These are phyloP conservation scores for Otolemur crassicaudatus DNA, from an alignment of 2,797 vertebrate species.

Conservation along the genomic window DNA sequence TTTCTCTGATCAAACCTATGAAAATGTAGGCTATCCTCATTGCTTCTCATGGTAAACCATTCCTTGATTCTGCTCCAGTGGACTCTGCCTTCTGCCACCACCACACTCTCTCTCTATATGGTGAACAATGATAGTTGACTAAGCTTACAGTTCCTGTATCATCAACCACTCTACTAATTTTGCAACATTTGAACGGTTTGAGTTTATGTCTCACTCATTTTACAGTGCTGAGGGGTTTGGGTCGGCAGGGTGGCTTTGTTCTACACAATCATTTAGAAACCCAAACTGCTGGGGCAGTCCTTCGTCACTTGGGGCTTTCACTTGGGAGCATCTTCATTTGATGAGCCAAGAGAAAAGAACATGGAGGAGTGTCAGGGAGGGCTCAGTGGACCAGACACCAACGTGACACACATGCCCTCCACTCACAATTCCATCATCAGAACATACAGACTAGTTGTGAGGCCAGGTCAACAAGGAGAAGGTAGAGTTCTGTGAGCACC, in stretches of 20 bases:
- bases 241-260: neutral
- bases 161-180: neutral
- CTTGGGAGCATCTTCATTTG: neutral
- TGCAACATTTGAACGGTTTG: neutral
- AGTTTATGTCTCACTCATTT: neutral
- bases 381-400: neutral
- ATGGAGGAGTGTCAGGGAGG: neutral
- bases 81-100: neutral
- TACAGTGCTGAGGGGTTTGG: neutral
- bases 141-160: neutral
- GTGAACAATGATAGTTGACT: neutral
- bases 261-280: neutral
- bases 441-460: neutral
- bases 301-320: neutral
- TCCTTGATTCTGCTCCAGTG: neutral
- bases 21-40: neutral
- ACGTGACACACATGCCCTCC: neutral
- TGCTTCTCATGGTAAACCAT: neutral
- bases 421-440: neutral
- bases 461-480: neutral
- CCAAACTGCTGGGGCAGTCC: neutral
- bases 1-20: neutral
- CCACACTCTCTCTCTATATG: neutral
- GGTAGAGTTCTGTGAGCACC: too few relatives aligned
- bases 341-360: neutral